Evolutionary conservation across 1,140 invertebrate genomes (phyloP), one percentile per base, ranked within the genome.

Genomic region (Sarcophaga bullata): DNA sequence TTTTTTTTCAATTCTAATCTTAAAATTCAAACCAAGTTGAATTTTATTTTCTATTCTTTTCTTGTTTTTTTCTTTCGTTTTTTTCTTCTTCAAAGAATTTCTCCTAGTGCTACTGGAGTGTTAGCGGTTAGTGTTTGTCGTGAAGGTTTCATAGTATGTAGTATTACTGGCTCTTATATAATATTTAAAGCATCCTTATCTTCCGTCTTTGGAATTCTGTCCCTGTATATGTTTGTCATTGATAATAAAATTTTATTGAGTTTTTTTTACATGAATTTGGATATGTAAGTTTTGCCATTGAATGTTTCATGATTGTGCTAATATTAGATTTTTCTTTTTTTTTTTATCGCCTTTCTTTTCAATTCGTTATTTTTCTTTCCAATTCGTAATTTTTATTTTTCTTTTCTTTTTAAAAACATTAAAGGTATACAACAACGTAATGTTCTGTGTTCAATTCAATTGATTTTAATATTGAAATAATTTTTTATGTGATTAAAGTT

Each of bases 241-340:
- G 62, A 68, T 68, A 68, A 68, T 68, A 68, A 68, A 68, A 68
- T 68, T 68, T 68, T 68, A 68, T 68, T 68, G 62, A 68, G 62
- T 68, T 68, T 68, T 68, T 68, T 68, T 68, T 68, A 68, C 62
- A 68, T 68, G 62, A 68, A 68, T 68, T 68, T 68, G 62, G 62
- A 17, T 68, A 68, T 68, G 62, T 68, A 68, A 68, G 62, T 68
- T 68, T 10, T 68, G 62, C 62, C 19, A 68, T 68, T 68, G 62
- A 68, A 68, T 68, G 62, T 68, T 68, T 68, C 62, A 68, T 68
- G 62, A 68, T 68, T 68, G 62, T 68, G 62, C 62, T 68, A 68
- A 68, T 68, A 68, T 68, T 68, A 68, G 17, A 10, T 68, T 68
- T 68, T 68, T 19, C 19, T 19, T 68, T 8, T 19, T 8, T 17